These are phyloP conservation scores for Crematogaster levior DNA, from an alignment of 2,888 invertebrate genomes.

Conservation along the genomic window DNA sequence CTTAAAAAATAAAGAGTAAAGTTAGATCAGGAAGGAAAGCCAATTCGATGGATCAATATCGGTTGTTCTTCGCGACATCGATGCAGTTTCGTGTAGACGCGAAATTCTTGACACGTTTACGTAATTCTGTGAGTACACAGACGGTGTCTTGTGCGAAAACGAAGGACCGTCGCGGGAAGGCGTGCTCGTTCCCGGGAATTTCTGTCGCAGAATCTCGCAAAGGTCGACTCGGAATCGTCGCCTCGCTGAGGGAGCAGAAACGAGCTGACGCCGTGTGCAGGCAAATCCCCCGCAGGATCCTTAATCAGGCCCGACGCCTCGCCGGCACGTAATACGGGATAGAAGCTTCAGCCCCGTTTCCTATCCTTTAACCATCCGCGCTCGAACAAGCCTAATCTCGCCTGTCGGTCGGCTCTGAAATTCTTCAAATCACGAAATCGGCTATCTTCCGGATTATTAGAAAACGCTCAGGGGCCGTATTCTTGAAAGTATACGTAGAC, in stretches of 20 bases:
- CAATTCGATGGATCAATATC: slow-evolving; percentile 11
- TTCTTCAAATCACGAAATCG: slow-evolving; percentile 39
- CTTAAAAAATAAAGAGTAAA: not conserved
- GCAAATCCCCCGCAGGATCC: slow-evolving; percentile 64
- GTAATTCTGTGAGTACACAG: slow-evolving; percentile 43
- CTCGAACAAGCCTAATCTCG: slow-evolving; percentile 50
- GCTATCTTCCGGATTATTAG: not conserved
- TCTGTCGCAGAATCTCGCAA: slow-evolving; percentile 37
- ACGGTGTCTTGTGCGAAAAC: slow-evolving; percentile 31
- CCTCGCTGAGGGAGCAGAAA: slow-evolving; percentile 50
- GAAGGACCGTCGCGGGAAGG: slow-evolving; percentile 19
- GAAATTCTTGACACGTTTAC: slow-evolving; percentile 49
- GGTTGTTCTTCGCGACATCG: not conserved
- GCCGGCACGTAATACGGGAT: slow-evolving; percentile 69
- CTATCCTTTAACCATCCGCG: slow-evolving; percentile 49
- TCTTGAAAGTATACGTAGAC: too few relatives aligned
- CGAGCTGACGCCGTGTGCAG: slow-evolving; percentile 64
- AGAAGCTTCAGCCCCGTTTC: slow-evolving; percentile 50
- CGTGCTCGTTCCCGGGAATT: slow-evolving; percentile 35
- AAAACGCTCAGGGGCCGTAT: not conserved
- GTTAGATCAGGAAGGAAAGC: not conserved
- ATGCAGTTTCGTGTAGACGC: not conserved
- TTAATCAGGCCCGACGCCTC: slow-evolving; percentile 68
- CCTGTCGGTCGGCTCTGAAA: slow-evolving; percentile 30
- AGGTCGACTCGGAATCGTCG: slow-evolving; percentile 42